These are phyloP conservation scores for Microcebus lehilahytsara DNA, from an alignment of 2,113 vertebrate genomes.

Conservation along the genomic window DNA sequence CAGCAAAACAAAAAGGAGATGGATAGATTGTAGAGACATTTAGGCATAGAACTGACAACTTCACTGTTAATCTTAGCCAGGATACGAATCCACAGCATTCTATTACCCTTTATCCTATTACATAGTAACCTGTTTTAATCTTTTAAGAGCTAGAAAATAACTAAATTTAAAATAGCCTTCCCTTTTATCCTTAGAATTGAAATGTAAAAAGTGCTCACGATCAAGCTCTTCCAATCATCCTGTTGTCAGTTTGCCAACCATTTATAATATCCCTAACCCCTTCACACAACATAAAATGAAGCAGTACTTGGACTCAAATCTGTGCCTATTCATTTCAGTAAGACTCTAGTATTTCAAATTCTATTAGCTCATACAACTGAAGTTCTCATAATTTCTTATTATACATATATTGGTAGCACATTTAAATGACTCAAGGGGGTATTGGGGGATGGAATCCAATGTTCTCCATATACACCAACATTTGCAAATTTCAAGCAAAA, in stretches of 20 bases:
- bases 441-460: not conserved
- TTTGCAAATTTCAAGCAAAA: constrained; percentile 32
- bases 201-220: not conserved
- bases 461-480: not conserved
- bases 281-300: not conserved
- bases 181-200: not conserved
- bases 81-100: not conserved
- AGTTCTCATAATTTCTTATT: not conserved
- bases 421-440: not conserved
- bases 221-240: not conserved
- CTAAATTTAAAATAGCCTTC: not conserved
- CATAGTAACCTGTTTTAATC: not conserved
- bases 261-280: not conserved
- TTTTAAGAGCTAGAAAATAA: not conserved
- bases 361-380: not conserved
- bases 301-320: not conserved
- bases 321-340: not conserved
- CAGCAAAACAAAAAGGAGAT: not conserved
- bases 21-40: not conserved
- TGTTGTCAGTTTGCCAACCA: not conserved
- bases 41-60: not conserved
- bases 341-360: not conserved
- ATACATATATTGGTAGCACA: not conserved
- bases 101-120: not conserved
- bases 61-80: not conserved